phyloP scores from a whole-genome alignment of 2,888 invertebrate species.

The Phrixothrix hirtus region DNA sequence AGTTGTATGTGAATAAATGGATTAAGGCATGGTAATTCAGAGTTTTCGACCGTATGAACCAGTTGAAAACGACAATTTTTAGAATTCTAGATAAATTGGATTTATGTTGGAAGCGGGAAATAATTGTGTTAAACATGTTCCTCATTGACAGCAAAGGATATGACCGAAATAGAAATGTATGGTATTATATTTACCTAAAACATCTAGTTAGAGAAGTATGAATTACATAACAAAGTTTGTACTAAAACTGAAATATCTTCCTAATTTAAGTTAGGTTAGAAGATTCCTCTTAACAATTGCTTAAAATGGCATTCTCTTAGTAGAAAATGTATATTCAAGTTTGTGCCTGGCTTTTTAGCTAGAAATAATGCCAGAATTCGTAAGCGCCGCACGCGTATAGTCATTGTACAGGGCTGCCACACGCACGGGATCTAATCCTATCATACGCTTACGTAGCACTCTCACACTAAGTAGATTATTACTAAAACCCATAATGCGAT shows the following conservation, averaged over 20 bases:
- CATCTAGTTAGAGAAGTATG: no score
- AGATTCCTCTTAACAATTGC: slow-evolving; percentile 17
- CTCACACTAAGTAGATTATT: slow-evolving; percentile 28
- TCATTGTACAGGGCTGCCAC: slow-evolving; percentile 25
- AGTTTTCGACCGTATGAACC: no score
- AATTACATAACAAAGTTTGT: no score
- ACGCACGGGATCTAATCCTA: slow-evolving; percentile 28
- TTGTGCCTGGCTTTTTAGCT: slow-evolving; percentile 28
- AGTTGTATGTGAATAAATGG: no score
- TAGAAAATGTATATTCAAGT: slow-evolving; percentile 24
- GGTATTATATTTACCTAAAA: no score
- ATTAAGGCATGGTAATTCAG: no score
- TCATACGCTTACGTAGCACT: slow-evolving; percentile 32
- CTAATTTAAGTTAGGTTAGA: slow-evolving; percentile 12
- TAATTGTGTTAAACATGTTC: no score
- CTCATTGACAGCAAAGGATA: no score
- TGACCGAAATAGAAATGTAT: no score
- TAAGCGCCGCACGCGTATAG: slow-evolving; percentile 27
- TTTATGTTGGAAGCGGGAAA: no score
- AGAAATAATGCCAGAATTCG: slow-evolving; percentile 27
- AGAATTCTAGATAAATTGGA: no score
- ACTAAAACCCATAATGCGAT: slow-evolving; percentile 22
- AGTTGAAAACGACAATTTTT: no score
- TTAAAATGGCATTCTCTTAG: slow-evolving; percentile 22
- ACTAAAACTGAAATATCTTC: slow-evolving; percentile 9